Percentiles rank a stretch among this genome's conserved stretches.
These are phyloP conservation scores for Percopsis omiscomaycus DNA, from an alignment of 2,797 vertebrate species.

Conservation along the genomic window DNA sequence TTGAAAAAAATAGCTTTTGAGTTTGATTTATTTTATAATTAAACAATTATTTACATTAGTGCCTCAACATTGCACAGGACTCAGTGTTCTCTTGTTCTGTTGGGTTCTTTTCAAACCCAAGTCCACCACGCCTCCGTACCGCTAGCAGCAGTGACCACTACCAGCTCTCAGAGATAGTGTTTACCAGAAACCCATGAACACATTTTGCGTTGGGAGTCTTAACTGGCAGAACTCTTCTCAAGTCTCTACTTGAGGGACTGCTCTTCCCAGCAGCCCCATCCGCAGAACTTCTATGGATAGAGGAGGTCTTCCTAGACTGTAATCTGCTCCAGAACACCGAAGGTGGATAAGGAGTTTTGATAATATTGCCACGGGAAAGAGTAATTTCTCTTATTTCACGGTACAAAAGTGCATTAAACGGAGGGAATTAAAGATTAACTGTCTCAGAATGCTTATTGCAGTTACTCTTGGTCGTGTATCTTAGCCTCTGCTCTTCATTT, in stretches of 20 bases:
- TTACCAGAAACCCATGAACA: slow-evolving; percentile 65
- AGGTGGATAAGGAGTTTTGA: slow-evolving; percentile 1
- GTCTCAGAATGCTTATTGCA: not conserved
- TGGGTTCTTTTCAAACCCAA: slow-evolving; percentile 45
- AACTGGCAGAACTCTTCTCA: slow-evolving; percentile 36
- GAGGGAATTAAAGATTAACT: slow-evolving; percentile 5
- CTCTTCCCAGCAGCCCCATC: slow-evolving; percentile 15
- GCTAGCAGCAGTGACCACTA: slow-evolving; percentile 8
- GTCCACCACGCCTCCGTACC: slow-evolving; percentile 30
- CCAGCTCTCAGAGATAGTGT: slow-evolving; percentile 36
- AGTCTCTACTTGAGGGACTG: slow-evolving; percentile 43
- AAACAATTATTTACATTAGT: slow-evolving; percentile 36
- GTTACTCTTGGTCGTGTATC: not conserved
- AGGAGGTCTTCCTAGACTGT: slow-evolving; percentile 14
- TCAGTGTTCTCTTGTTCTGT: slow-evolving; percentile 38
- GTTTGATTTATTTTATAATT: slow-evolving; percentile 39
- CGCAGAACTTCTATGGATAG: slow-evolving; percentile 23
- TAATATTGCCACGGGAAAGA: slow-evolving; percentile 20
- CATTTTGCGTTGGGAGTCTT: slow-evolving; percentile 68
- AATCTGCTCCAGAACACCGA: not conserved
- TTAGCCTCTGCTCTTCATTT: slow-evolving; percentile 13
- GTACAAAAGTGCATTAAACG: not conserved
- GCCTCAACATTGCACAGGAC: slow-evolving; percentile 60
- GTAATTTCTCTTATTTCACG: not conserved
- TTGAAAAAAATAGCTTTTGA: slow-evolving; percentile 37